A percentile compares a stretch with the other conserved stretches of the same genome.
Evolutionary conservation across 2,888 invertebrate species (phyloP).

Genomic region (Epistrophella euchroma): DNA sequence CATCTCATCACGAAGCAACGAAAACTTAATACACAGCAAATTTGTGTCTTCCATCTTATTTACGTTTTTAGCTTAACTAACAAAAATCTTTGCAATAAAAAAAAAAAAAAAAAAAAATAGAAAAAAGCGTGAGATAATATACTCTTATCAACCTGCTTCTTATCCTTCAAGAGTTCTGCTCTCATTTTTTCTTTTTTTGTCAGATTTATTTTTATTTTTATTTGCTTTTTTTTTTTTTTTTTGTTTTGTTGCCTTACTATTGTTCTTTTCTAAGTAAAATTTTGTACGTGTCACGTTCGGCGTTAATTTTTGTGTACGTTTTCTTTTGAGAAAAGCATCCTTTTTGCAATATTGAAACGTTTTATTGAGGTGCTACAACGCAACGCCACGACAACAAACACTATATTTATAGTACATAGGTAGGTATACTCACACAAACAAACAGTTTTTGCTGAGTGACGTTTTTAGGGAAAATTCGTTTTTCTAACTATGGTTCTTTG

Average conservation of each 20-base stretch:
- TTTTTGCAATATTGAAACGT: constrained; percentile 75
- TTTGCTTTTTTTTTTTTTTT: constrained; percentile 7
- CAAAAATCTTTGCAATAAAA: constrained; percentile 57
- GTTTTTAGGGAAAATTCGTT: constrained; percentile 55
- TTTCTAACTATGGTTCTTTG: constrained; percentile 37
- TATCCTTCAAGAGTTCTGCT: constrained; percentile 14
- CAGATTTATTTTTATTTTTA: constrained; percentile 46
- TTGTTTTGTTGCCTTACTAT: constrained; percentile 17
- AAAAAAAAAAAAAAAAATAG: constrained; percentile 50
- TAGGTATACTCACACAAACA: constrained; percentile 11
- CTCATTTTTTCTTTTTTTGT: constrained; percentile 27
- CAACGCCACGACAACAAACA: constrained; percentile 20
- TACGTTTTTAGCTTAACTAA: constrained; percentile 70
- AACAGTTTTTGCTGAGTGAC: constrained; percentile 70
- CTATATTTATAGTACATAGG: not conserved
- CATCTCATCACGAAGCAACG: constrained; percentile 36
- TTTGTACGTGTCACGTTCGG: constrained; percentile 72
- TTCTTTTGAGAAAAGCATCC: constrained; percentile 68
- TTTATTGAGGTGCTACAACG: constrained; percentile 72
- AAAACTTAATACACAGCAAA: constrained; percentile 55
- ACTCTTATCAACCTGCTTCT: constrained; percentile 27
- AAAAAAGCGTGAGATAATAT: constrained; percentile 62
- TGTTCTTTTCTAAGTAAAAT: constrained; percentile 69
- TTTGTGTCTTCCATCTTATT: constrained; percentile 25
- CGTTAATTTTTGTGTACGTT: constrained; percentile 74